Conservation (phyloP, 2,797 vertebrate genomes). For the Heterohyrax brucei region DNA sequence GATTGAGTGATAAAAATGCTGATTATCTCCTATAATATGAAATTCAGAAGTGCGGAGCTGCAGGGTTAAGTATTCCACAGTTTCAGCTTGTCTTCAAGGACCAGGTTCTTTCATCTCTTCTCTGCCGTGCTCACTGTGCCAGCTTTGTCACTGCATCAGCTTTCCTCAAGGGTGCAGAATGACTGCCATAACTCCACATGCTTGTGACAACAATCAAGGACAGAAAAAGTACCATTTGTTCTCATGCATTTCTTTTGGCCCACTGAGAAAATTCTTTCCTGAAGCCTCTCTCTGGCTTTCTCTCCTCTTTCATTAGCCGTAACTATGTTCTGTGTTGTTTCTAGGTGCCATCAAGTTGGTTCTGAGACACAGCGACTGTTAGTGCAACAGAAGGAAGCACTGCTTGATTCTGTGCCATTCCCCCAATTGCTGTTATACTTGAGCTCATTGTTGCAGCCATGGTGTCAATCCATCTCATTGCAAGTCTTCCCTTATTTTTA, state of each 20-base stretch:
- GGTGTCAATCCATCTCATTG: no score
- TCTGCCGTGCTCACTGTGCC: background rate
- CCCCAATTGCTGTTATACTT: no score
- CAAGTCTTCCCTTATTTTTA: no score
- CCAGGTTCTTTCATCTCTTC: background rate
- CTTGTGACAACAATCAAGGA: background rate
- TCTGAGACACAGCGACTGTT: no score
- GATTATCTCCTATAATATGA: background rate
- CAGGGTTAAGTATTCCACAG: background rate
- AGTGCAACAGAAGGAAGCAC: no score
- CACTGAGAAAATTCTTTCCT: conserved; percentile 49
- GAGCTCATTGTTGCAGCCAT: no score
- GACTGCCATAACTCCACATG: background rate
- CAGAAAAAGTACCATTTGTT: background rate
- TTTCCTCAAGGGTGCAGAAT: background rate
- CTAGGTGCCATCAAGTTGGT: no score
- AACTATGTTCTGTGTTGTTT: background rate
- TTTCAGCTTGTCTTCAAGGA: background rate
- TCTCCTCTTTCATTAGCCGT: background rate
- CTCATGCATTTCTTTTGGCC: background rate
- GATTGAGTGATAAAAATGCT: background rate
- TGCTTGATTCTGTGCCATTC: no score
- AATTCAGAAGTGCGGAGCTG: background rate
- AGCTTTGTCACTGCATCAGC: background rate
- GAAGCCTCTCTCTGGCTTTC: background rate